These are phyloP conservation scores for Rugalucina vietnamica DNA, from an alignment of 2,888 invertebrate species.

Conservation along the genomic window DNA sequence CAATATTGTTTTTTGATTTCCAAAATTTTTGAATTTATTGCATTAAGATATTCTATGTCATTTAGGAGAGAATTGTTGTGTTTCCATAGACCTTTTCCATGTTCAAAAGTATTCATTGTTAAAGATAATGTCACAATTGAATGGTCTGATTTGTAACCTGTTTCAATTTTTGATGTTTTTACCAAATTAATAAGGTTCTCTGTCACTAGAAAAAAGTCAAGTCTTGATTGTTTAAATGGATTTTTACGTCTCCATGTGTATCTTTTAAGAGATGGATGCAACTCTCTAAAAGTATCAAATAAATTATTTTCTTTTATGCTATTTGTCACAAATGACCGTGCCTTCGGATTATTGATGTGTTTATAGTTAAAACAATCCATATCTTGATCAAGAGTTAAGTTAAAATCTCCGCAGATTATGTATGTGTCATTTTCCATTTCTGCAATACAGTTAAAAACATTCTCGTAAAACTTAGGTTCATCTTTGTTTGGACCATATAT, in stretches of 20 bases:
- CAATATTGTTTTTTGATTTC: slow-evolving; percentile 17
- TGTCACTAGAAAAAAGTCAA: background rate
- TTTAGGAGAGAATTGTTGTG: background rate
- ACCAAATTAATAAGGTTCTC: background rate
- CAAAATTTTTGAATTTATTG: background rate
- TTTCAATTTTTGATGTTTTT: background rate
- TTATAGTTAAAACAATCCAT: background rate
- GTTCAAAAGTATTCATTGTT: background rate
- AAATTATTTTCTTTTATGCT: background rate
- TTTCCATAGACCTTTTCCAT: background rate
- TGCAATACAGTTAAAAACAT: background rate
- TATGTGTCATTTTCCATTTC: background rate
- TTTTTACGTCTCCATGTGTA: background rate
- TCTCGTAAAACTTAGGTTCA: background rate
- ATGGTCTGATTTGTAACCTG: background rate
- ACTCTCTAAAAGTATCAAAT: background rate
- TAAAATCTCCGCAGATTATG: background rate
- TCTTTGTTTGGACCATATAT: background rate
- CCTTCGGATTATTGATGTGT: background rate
- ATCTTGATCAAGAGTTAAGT: background rate
- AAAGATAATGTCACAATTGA: background rate
- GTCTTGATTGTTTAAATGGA: background rate
- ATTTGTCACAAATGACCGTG: background rate
- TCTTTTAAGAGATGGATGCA: background rate
- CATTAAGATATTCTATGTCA: background rate